These are phyloP conservation scores for Acleris literana DNA, from an alignment of 2,888 invertebrate species.

Conservation along the genomic window DNA sequence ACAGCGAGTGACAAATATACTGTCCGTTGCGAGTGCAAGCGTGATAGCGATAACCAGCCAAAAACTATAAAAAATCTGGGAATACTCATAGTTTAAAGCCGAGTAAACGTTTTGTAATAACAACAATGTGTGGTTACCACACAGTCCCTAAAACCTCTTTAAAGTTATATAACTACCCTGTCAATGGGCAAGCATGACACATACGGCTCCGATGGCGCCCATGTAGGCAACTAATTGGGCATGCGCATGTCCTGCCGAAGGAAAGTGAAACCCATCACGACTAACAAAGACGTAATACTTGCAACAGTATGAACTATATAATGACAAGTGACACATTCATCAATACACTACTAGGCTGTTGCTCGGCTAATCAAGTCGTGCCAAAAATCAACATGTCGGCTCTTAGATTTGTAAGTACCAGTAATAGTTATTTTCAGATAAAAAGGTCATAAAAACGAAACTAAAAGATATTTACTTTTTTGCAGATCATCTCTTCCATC, in stretches of 20 bases:
- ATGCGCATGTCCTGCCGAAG: constrained; percentile 75
- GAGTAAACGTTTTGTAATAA: not conserved
- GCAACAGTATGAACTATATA: constrained; percentile 83
- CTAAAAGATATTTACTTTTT: constrained; percentile 39
- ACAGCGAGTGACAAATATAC: too few relatives aligned
- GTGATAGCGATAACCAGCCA: too few relatives aligned
- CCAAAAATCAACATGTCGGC: constrained; percentile 62
- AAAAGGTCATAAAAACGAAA: too few relatives aligned
- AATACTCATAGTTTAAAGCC: not conserved
- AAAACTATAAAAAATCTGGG: too few relatives aligned
- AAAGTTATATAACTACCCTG: constrained; percentile 69
- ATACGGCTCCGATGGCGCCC: constrained; percentile 69
- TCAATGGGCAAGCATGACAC: constrained; percentile 61
- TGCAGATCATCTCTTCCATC: constrained; percentile 62
- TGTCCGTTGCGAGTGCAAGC: too few relatives aligned
- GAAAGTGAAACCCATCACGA: constrained; percentile 76
- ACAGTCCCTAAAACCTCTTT: constrained; percentile 49
- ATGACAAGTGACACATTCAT: constrained; percentile 68
- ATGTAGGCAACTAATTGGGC: constrained; percentile 69
- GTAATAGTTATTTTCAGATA: not conserved
- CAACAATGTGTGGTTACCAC: constrained; percentile 39
- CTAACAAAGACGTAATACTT: constrained; percentile 73
- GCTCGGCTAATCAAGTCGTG: constrained; percentile 70
- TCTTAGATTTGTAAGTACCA: constrained; percentile 70
- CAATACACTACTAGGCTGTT: constrained; percentile 67